A percentile compares a stretch with the other conserved stretches of the same genome.
Evolutionary conservation across 2,113 vertebrate species (phyloP).

Genomic region (Ammodytes marinus): DNA sequence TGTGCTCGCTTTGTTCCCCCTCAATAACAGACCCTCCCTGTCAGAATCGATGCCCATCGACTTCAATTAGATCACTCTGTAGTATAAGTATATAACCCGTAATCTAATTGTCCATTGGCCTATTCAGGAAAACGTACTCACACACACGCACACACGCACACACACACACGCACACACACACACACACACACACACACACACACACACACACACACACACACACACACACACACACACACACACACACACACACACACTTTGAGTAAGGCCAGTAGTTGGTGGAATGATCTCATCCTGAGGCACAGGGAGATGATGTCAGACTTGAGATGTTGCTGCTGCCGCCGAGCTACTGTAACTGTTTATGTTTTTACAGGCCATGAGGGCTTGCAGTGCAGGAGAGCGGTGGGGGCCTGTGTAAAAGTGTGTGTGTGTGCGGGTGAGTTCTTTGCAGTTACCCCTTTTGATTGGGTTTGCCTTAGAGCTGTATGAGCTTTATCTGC

Average conservation of each 20-base stretch:
- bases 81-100: conserved; percentile 17
- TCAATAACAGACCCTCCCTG: conserved; percentile 12
- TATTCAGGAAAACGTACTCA: no score
- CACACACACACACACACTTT: conserved; percentile 31
- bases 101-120: conserved; percentile 44
- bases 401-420: neutral
- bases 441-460: neutral
- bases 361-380: conserved; percentile 51
- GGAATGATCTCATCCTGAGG: conserved; percentile 75
- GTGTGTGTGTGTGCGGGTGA: neutral
- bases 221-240: conserved; percentile 18
- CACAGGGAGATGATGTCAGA: conserved; percentile 82
- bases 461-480: neutral
- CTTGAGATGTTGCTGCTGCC: conserved; percentile 54
- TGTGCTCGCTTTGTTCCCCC: conserved; percentile 27
- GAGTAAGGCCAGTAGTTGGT: conserved; percentile 35
- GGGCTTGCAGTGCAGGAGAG: neutral
- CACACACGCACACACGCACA: conserved; percentile 40
- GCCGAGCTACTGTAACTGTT: conserved; percentile 50
- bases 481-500: neutral
- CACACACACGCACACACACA: neutral
- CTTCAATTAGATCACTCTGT: conserved; percentile 62
- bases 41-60: conserved; percentile 59
- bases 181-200: conserved; percentile 12
- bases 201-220: conserved; percentile 8